Base-by-base conservation (phyloP, 2,888 invertebrate genomes). In the Hypsopygia costalis region DNA sequence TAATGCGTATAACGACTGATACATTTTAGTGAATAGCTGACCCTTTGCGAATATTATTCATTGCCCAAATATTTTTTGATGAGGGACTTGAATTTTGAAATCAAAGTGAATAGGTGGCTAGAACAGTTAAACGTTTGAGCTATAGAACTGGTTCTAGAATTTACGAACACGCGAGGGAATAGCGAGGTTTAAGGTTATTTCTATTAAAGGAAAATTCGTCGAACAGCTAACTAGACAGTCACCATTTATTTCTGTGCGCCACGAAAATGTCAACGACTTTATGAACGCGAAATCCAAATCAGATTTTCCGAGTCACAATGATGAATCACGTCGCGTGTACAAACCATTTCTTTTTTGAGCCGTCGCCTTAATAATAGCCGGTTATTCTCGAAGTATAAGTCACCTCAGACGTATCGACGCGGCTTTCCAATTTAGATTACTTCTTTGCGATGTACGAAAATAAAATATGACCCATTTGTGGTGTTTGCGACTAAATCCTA, bases 221-320 rank as follows among this genome's bases (percentile, higher is more conserved):
- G 25, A 25, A 25, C 8, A 25, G 8, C 7, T 30, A 30, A 21
- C 7, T 10, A 28, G 5, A 10, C 25, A 57, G 54, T 53, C 52
- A 52, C 48, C 47, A 53, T 62, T 58, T 62, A 57, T 60, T 58
- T 50, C 46, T 63, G 69, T 64, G 64, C 52, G 47, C 63, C 65
- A 67, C 68, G 61, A 81, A 21, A 80, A 81, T 81, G 82, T 81
- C 82, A 85, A 82, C 80, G 81, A 81, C 80, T 69, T 63, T 57
- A 61, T 58, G 64, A 60, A 72, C 68, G 70, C 69, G 57, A 71
- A 76, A 72, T 73, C 69, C 69, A 68, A 73, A 76, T 74, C 65
- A 46, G 67, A 78, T 71, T 75, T 69, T 62, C 68, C 69, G 62
- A 68, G 66, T 67, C 65, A 69, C 56, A 62, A 69, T 73, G 69